Percentiles rank a stretch among this genome's conserved stretches.
Conservation (phyloP, 1,140 invertebrate species). For the Drosophila sturtevanti region DNA sequence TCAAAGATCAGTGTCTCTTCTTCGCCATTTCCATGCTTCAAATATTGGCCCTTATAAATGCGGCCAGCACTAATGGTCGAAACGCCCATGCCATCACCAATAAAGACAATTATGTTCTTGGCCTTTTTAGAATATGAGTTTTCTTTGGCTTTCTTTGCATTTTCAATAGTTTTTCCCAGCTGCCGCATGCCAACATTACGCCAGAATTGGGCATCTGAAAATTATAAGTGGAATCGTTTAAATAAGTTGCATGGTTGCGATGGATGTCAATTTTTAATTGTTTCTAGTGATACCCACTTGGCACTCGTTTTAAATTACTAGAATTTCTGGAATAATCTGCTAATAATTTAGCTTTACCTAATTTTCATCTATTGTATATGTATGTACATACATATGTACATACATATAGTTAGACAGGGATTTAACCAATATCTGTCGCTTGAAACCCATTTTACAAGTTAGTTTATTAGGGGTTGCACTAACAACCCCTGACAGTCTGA, state of each 20-base stretch:
- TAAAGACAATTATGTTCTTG: constrained; percentile 89
- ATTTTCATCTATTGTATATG: no score
- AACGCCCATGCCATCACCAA: constrained; percentile 92
- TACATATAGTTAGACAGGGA: constrained; percentile 16
- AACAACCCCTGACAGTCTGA: constrained; percentile 4
- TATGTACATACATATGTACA: not conserved
- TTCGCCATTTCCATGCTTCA: constrained; percentile 84
- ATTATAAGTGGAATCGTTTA: constrained; percentile 19
- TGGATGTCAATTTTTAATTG: constrained; percentile 47
- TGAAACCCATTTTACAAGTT: constrained; percentile 17
- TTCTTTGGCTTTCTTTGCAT: constrained; percentile 60
- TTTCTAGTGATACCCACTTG: constrained; percentile 56
- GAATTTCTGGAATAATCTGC: constrained; percentile 43
- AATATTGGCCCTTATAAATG: constrained; percentile 86
- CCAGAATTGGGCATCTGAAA: constrained; percentile 70
- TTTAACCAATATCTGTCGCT: constrained; percentile 14
- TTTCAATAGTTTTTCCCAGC: constrained; percentile 56
- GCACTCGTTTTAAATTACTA: constrained; percentile 34
- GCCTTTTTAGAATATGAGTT: constrained; percentile 83
- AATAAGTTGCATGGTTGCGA: constrained; percentile 25
- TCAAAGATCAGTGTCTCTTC: constrained; percentile 87
- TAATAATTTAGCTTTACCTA: constrained; percentile 60
- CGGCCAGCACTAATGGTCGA: constrained; percentile 88
- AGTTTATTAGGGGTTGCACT: not conserved
- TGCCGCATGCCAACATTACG: constrained; percentile 58